phyloP scores from a whole-genome alignment of 2,797 vertebrate species.

The Helarctos malayanus region DNA sequence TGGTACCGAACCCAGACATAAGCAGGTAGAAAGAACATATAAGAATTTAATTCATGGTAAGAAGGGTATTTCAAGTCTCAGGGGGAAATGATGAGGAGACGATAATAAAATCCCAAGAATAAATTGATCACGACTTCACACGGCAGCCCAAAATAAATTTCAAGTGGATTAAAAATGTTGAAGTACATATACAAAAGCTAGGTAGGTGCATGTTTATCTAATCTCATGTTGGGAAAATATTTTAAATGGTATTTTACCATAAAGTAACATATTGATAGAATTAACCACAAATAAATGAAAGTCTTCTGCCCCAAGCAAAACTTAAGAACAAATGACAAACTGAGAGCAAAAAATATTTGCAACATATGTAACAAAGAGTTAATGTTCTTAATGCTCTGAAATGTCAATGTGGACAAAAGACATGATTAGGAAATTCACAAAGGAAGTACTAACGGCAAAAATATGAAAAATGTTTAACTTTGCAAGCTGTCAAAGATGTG shows the following conservation, averaged over 20 bases:
- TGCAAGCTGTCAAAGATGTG: slow-evolving; percentile 62
- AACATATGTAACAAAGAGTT: not conserved
- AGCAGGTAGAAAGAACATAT: not conserved
- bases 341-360: not conserved
- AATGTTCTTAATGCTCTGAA: not conserved
- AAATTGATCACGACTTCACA: not conserved
- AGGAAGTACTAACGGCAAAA: slow-evolving; percentile 35
- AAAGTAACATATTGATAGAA: not conserved
- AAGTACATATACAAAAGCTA: not conserved
- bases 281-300: not conserved
- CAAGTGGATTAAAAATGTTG: not conserved
- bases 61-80: not conserved
- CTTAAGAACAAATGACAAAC: not conserved
- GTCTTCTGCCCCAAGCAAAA: not conserved
- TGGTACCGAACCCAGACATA: not conserved
- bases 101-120: not conserved
- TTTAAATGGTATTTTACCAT: not conserved
- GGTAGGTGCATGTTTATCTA: not conserved
- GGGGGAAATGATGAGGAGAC: not conserved
- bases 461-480: slow-evolving; percentile 67
- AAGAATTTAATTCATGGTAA: rapidly evolving
- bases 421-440: slow-evolving; percentile 53
- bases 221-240: not conserved
- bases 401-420: slow-evolving; percentile 14
- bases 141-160: not conserved